Evolutionary conservation across 2,113 vertebrate genomes (phyloP).

Genomic region (Grammomys dolichurus): DNA sequence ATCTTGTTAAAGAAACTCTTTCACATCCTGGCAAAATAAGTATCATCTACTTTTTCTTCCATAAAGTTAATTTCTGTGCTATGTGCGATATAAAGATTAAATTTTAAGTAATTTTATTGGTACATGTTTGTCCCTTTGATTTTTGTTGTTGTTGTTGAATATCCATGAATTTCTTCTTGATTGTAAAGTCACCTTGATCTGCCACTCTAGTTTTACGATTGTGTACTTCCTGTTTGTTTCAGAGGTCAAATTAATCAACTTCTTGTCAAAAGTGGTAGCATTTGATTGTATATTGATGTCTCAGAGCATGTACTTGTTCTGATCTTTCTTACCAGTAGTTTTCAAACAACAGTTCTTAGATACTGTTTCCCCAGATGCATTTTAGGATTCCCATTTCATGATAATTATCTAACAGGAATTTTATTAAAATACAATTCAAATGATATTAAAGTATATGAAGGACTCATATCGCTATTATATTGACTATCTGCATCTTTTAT

Average conservation of each 20-base stretch:
- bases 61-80: slow-evolving; percentile 12
- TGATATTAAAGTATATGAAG: not conserved
- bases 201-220: not conserved
- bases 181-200: not conserved
- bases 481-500: not conserved
- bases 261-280: not conserved
- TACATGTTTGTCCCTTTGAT: not conserved
- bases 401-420: not conserved
- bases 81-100: not conserved
- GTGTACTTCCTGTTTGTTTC: slow-evolving; percentile 6
- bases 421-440: not conserved
- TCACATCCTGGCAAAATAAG: not conserved
- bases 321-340: not conserved
- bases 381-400: not conserved
- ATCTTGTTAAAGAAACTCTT: not conserved
- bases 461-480: not conserved
- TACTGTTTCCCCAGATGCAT: not conserved
- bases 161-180: not conserved
- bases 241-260: slow-evolving; percentile 13
- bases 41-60: not conserved
- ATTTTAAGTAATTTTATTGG: slow-evolving; percentile 1
- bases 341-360: not conserved
- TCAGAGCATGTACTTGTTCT: not conserved
- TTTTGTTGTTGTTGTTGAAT: slow-evolving; percentile 32
- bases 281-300: slow-evolving; percentile 34